Evolutionary conservation across 2,888 invertebrate genomes (phyloP), one percentile per base, ranked within the genome.

Genomic region (Cephalotes varians): DNA sequence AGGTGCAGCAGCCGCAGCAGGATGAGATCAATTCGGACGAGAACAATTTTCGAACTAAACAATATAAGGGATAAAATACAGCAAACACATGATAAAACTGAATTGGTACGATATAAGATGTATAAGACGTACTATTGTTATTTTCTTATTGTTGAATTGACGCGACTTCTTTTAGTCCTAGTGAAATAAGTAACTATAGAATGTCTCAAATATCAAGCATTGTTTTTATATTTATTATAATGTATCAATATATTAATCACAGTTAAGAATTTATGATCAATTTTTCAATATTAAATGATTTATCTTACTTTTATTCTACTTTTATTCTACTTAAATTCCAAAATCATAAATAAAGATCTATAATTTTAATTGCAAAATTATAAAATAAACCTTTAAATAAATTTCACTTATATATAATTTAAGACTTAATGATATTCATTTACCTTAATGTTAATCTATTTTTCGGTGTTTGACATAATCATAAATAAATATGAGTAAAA

Each of bases 11-110:
- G 37, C 37, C 74, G 21, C 88, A 88, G 56, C 86, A 76, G 18
- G 89, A 90, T 62, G 91, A 91, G 47, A 91, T 88, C 15, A 90
- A 80, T 47, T 60, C 31, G 90, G 88, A n/a, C n/a, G n/a, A n/a
- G n/a, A n/a, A n/a, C 0, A 91, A 91, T 40, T 93, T 92, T 31
- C 91, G 92, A 1, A 83, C 76, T 5, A 93, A 93, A 71, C 87
- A 89, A 51, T 90, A 90, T 18, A 91, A 92, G 28, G 88, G 84
- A 12, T 92, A 86, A 85, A 28, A 56, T 12, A n/a, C 10, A n/a
- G 15, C 18, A 49, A 37, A 21, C 40, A 12, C 25, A 10, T 9
- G n/a, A 58, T 47, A 12, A 34, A 49, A 37, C 25, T 34, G 18
- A 21, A 21, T 10, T 10, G 77, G 71, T 87, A 79, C 81, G 81